A percentile compares a stretch with the other conserved stretches of the same genome.
Evolutionary conservation across 37 sponge, comb jelly and placozoan species (phyloP).

Genomic region (Chondrosia reniformis): DNA sequence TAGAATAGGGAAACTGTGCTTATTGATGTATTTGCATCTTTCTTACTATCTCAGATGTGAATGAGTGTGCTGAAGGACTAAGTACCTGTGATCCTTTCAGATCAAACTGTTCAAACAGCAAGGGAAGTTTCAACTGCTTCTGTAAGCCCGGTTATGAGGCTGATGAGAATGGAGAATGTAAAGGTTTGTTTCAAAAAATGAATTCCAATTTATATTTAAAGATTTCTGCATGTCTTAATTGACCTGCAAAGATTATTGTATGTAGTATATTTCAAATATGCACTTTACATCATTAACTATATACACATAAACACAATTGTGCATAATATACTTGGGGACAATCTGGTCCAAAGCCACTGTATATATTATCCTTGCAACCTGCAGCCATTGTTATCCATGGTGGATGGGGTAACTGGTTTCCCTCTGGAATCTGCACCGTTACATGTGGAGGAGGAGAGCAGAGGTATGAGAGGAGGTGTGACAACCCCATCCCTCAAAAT

Average conservation of each 20-base stretch:
- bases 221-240: too few relatives aligned
- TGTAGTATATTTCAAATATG: too few relatives aligned
- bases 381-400: conserved; percentile 4
- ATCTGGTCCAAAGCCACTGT: too few relatives aligned
- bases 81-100: conserved; percentile 1
- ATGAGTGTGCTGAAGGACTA: neutral
- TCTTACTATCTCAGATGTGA: neutral
- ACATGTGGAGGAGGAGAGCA: conserved; percentile 9
- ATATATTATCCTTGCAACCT: too few relatives aligned
- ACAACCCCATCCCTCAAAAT: conserved; percentile 10
- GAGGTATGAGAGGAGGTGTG: conserved; percentile 19
- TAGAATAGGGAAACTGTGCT: neutral
- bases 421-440: neutral
- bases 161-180: conserved; percentile 3
- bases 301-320: too few relatives aligned
- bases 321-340: too few relatives aligned
- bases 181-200: conserved; percentile 15
- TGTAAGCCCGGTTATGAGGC: neutral
- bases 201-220: too few relatives aligned
- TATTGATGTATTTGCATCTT: neutral
- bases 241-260: too few relatives aligned
- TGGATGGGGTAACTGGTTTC: conserved; percentile 7
- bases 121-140: conserved; percentile 3
- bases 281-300: too few relatives aligned
- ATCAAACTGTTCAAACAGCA: conserved; percentile 7